Evolutionary conservation across 2,797 vertebrate genomes (phyloP), one percentile per base, ranked within the genome.

Genomic region (Prunella strophiata): DNA sequence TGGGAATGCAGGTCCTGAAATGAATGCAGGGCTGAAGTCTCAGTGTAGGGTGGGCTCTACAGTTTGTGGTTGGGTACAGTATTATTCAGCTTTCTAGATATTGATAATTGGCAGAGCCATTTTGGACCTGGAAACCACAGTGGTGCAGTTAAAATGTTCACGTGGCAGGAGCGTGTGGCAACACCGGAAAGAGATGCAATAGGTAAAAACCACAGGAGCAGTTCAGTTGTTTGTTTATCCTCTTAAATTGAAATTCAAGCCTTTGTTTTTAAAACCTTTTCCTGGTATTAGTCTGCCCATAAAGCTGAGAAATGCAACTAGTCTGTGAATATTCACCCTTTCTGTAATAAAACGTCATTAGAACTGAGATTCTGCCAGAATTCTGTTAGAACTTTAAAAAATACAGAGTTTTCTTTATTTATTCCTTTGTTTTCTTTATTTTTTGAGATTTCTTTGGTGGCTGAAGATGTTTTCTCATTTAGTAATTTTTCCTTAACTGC

Each of bases 81-180:
- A 74, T 89, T 94, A 93, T 93, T 91, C 91, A 82, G 19, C 52
- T 84, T 91, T 96, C 88, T 90, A 88, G 93, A 80, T 96, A 95
- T 85, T 95, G 93, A 29, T 97, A 95, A 95, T 96, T 2, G 8
- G 11, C 85, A 20, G 21, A 58, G 48, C 48, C 27, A 5, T 50
- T 79, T 43, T 82, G 90, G 92, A 34, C 27, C 14, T 94, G 80
- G 36, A 89, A 81, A 89, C 92, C 93, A 38, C 91, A 87, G 50
- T 11, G 40, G 77, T 88, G 76, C 93, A 73, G 95, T 96, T 96
- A 42, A 80, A 90, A 7, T n/a, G 71, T 40, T 89, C 63, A n/a
- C 34, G 62, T 92, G 76, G 65, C 14, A 7, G 68, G 30, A 21
- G 32, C 54, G 1, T 95, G 71, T 16, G 38, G 83, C 87, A 91